Percentiles rank a stretch among this genome's conserved stretches.
Evolutionary conservation across 2,797 vertebrate species (phyloP).

Genomic region (Vireo griseus): DNA sequence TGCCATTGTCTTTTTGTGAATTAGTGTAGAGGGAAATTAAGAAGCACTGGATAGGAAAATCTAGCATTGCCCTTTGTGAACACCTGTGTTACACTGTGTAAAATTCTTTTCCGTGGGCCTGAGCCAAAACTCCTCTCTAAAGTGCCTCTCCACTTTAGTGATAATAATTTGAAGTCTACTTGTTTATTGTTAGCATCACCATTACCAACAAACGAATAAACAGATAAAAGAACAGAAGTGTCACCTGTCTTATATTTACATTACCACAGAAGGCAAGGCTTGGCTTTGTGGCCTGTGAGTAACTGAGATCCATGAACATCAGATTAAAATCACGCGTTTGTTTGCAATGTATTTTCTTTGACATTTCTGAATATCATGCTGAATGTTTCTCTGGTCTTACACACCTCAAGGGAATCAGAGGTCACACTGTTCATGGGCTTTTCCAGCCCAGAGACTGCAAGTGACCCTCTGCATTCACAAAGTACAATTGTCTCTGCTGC

Average conservation of each 20-base stretch:
- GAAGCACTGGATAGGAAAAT: neutral
- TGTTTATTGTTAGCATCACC: neutral
- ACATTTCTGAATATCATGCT: neutral
- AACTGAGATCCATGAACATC: neutral
- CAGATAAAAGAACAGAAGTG: neutral
- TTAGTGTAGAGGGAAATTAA: neutral
- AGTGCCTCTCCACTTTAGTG: neutral
- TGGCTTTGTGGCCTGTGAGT: neutral
- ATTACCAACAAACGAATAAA: neutral
- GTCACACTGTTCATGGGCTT: neutral
- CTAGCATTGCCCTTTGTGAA: neutral
- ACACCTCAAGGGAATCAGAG: neutral
- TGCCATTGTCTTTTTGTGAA: neutral
- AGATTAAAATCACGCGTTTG: neutral
- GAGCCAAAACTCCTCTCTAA: neutral
- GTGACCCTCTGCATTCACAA: neutral
- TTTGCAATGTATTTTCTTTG: neutral
- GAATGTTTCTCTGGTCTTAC: neutral
- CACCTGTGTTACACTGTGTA: neutral
- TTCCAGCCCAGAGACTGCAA: neutral
- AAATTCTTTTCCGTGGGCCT: neutral
- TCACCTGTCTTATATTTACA: neutral
- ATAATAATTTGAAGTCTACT: neutral
- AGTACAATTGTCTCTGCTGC: neutral
- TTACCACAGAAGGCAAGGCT: neutral